phyloP scores from a whole-genome alignment of 2,888 invertebrate species.

The Trichogramma dendrolimi region DNA sequence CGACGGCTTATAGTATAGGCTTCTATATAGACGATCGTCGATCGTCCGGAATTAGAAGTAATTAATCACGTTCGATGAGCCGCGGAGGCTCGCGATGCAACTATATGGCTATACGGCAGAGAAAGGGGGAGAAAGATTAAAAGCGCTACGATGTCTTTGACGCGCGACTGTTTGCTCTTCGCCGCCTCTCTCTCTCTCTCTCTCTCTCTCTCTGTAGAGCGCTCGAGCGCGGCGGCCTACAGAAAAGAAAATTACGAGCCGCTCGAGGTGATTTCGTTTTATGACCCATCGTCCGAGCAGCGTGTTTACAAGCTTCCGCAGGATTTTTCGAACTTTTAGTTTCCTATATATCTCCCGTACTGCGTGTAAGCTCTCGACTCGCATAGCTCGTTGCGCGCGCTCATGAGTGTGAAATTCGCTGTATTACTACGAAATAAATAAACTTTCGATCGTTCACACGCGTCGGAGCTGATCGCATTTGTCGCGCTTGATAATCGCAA shows the following conservation, averaged over 20 bases:
- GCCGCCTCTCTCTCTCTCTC: neutral
- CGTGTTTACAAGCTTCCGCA: too few relatives aligned
- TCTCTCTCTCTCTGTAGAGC: neutral
- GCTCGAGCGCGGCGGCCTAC: neutral
- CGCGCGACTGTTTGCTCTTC: neutral
- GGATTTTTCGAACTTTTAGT: too few relatives aligned
- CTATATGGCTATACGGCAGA: neutral
- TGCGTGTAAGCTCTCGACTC: too few relatives aligned
- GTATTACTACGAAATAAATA: too few relatives aligned
- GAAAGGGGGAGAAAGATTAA: neutral
- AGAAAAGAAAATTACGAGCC: neutral
- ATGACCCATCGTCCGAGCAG: too few relatives aligned
- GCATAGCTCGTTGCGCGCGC: too few relatives aligned
- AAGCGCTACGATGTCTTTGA: neutral
- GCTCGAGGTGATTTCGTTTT: neutral
- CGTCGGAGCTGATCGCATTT: too few relatives aligned
- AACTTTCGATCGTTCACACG: too few relatives aligned
- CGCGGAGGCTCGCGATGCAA: slow-evolving; percentile 15
- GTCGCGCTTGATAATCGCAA: too few relatives aligned
- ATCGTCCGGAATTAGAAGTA: slow-evolving; percentile 33
- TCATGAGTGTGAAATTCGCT: too few relatives aligned
- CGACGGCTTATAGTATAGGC: too few relatives aligned
- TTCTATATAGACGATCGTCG: slow-evolving; percentile 1
- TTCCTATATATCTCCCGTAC: too few relatives aligned
- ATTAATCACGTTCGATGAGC: slow-evolving; percentile 38